These are phyloP conservation scores for Allophyes oxyacanthae DNA, from an alignment of 2,888 invertebrate species.

Conservation along the genomic window DNA sequence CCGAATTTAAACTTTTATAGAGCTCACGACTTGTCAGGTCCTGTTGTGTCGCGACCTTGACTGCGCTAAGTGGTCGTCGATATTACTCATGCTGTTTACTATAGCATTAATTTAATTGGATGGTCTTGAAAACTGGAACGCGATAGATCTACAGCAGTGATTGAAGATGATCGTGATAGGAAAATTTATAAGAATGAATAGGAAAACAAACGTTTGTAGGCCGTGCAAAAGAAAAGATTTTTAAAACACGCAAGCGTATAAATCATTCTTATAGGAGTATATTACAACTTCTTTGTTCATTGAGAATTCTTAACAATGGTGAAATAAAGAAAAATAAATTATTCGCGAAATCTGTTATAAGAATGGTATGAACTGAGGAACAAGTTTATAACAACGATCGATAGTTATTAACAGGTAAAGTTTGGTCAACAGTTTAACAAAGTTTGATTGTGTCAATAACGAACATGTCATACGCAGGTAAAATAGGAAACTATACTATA, in stretches of 20 bases:
- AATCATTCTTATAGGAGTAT: conserved; percentile 10
- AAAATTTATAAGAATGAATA: conserved; percentile 15
- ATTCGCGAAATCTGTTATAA: background rate
- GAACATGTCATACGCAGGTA: no score
- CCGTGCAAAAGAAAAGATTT: conserved; percentile 10
- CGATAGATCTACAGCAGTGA: conserved; percentile 32
- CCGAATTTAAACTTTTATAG: conserved; percentile 61
- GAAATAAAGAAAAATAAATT: background rate
- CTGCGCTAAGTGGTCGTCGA: conserved; percentile 53
- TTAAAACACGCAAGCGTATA: conserved; percentile 28
- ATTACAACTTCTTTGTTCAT: conserved; percentile 7
- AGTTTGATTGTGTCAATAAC: no score
- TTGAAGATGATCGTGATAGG: conserved; percentile 24
- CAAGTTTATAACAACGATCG: no score
- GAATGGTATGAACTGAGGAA: no score
- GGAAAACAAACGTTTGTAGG: conserved; percentile 10
- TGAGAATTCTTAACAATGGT: background rate
- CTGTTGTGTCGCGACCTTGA: conserved; percentile 57
- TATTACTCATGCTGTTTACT: conserved; percentile 51
- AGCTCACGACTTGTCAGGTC: conserved; percentile 57
- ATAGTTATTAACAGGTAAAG: no score
- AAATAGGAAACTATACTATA: no score
- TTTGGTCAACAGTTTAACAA: background rate
- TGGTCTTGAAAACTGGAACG: conserved; percentile 28
- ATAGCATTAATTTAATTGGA: conserved; percentile 42